Evolutionary conservation across 2,797 vertebrate species (phyloP).

Genomic region (Ctenosaura bakeri): DNA sequence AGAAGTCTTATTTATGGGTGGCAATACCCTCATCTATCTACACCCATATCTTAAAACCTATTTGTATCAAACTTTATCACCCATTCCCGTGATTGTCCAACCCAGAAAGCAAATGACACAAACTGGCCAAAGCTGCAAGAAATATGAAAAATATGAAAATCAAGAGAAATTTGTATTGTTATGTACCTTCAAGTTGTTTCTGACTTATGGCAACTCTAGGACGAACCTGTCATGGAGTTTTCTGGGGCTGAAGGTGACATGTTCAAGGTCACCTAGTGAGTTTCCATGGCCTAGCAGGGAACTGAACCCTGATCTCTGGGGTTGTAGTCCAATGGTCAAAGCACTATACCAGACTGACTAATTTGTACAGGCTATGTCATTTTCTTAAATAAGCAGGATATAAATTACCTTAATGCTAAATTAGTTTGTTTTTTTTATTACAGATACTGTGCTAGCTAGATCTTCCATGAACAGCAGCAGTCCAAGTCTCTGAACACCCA

Average conservation of each 20-base stretch:
- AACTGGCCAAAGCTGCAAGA: background rate
- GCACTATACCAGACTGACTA: background rate
- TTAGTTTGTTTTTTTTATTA: background rate
- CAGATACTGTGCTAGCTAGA: background rate
- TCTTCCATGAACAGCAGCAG: background rate
- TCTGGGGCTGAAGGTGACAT: no score
- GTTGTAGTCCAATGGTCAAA: no score
- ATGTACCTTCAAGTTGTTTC: no score
- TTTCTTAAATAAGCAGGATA: background rate
- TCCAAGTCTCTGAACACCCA: background rate
- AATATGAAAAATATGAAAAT: background rate
- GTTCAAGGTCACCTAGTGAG: no score
- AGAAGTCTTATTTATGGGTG: no score
- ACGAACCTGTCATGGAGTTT: no score
- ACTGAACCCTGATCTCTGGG: no score
- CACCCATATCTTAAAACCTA: background rate
- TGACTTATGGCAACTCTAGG: no score
- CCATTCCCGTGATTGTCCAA: background rate
- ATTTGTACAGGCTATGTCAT: background rate
- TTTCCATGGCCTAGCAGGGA: no score
- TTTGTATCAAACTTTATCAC: background rate
- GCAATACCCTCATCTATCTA: no score
- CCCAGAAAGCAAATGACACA: background rate
- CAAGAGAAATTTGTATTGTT: background rate
- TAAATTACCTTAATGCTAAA: background rate